phyloP scores from a whole-genome alignment of 53 echinoderm and acorn worm genomes.

The Stichopus horrens region DNA sequence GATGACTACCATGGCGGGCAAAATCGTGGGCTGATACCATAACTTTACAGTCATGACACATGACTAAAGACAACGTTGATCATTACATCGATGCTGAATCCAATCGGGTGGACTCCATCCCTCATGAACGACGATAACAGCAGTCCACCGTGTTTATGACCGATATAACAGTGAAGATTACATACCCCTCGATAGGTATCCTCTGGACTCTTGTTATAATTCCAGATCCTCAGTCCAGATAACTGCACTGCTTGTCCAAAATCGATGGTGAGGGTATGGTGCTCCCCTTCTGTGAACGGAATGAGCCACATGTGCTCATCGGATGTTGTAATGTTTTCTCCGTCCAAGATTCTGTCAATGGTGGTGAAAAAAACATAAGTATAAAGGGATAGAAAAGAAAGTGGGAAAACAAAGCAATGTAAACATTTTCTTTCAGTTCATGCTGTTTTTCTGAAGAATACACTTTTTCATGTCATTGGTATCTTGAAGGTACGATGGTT shows the following conservation, averaged over 20 bases:
- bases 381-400: too few relatives aligned
- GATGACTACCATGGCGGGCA: too few relatives aligned
- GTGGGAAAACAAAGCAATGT: too few relatives aligned
- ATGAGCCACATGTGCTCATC: slow-evolving; percentile 99
- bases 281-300: slow-evolving; percentile 87
- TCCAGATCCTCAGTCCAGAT: slow-evolving; percentile 91
- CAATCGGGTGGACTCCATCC: too few relatives aligned
- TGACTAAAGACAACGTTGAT: too few relatives aligned
- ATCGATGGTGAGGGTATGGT: slow-evolving; percentile 71
- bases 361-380: not conserved
- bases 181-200: slow-evolving; percentile 96
- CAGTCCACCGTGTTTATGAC: not conserved
- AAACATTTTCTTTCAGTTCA: too few relatives aligned
- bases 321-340: slow-evolving; percentile 71
- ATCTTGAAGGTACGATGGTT: too few relatives aligned
- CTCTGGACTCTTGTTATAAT: slow-evolving; percentile 91
- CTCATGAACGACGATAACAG: not conserved
- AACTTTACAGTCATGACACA: too few relatives aligned
- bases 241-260: slow-evolving; percentile 72
- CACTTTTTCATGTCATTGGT: too few relatives aligned
- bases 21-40: too few relatives aligned
- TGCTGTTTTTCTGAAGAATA: too few relatives aligned
- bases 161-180: not conserved
- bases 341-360: slow-evolving; percentile 70
- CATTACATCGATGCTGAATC: too few relatives aligned